Conservation (phyloP, 2,797 vertebrate genomes). For the Pseudochirops cupreus region DNA sequence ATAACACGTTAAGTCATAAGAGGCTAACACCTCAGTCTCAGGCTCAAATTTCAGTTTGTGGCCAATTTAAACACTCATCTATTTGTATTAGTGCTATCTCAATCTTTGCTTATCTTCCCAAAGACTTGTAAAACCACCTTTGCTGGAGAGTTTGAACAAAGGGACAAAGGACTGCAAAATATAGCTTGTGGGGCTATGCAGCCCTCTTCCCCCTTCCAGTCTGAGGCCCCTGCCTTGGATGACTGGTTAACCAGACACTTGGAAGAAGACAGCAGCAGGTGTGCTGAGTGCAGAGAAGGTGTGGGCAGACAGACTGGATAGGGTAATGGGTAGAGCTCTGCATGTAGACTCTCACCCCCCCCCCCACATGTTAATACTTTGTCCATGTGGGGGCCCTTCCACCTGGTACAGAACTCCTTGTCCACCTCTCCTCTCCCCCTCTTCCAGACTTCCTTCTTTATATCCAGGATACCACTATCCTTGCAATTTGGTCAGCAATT, state of each 20-base stretch:
- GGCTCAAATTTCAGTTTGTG: not conserved
- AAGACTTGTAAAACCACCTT: not conserved
- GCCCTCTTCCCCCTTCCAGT: not conserved
- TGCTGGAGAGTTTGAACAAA: not conserved
- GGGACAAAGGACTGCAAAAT: not conserved
- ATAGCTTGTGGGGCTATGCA: not conserved
- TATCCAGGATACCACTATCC: not conserved
- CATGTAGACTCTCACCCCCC: not conserved
- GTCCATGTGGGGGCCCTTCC: not conserved
- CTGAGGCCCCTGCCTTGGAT: not conserved
- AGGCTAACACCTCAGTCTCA: not conserved
- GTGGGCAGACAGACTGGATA: not conserved
- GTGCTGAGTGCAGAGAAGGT: not conserved
- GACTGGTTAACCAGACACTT: not conserved
- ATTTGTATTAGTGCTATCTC: not conserved
- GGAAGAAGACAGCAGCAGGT: not conserved
- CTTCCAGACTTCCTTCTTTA: not conserved
- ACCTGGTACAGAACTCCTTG: not conserved
- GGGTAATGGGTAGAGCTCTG: not conserved
- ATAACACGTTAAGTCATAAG: not conserved
- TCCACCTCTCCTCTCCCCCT: not conserved
- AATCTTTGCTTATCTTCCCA: not conserved
- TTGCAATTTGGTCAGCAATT: not conserved
- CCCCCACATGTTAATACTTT: not conserved
- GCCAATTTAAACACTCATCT: conserved; percentile 1